Base-by-base conservation (phyloP, 2,797 vertebrate genomes). In the Crocodylus rhombifer region DNA sequence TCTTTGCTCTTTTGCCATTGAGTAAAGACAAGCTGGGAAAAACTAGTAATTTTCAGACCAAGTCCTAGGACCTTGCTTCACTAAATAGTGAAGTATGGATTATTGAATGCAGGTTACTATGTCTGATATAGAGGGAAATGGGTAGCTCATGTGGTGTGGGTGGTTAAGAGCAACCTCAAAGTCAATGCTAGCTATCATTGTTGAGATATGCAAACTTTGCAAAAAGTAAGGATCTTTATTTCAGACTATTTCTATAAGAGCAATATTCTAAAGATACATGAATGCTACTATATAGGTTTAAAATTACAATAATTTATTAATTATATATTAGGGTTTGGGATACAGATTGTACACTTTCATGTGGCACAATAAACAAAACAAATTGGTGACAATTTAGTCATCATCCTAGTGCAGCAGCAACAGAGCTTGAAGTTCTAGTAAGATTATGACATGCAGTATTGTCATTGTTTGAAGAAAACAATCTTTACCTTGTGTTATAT, bases 331-430 rank as follows among this genome's bases (percentile, higher is more conserved):
- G 26, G 88, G 1, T 14, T 64, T 67, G 15, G 86, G 16, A 73
- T 76, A 80, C 64, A 10, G 69, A 58, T 36, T 57, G 16, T 62
- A 4, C 3, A 6, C 80, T 89, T 16, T 76, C 28, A 26, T 18
- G 18, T 36, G 17, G 71, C 87, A 57, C 7, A 73, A 73, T 0
- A 25, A 16, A 80, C 36, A 61, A 91, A 57, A 74, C 21, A 86
- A 79, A 85, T 64, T 28, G 90, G 42, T 87, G 55, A 20, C 3
- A 74, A 89, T 10, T 78, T 82, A 73, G 65, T 82, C 21, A 65
- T 62, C 55, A 30, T 30, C 18, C 69, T 85, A 65, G 18, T 33
- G 17, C 82, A 86, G 16, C 1, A 65, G n/a, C 61, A 89, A 74
- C 64, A 76, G n/a, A 86, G 15, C 14, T 36, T 62, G 23, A 85